A percentile compares a stretch with the other conserved stretches of the same genome.
These are phyloP conservation scores for Girardia tigrina DNA, from an alignment of 2,888 invertebrate genomes.

Conservation along the genomic window DNA sequence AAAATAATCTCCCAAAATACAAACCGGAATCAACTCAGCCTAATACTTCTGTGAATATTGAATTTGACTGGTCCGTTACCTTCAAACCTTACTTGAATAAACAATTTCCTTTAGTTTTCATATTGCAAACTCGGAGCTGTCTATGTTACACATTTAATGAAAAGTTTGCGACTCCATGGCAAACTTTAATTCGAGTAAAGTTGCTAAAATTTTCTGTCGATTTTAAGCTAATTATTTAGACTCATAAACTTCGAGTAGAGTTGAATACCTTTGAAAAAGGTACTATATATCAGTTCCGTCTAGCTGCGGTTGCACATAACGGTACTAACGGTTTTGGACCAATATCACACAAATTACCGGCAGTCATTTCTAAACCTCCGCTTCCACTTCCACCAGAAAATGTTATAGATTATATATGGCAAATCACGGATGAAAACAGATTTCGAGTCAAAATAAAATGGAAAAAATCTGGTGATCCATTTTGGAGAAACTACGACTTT, in stretches of 20 bases:
- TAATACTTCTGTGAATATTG: background rate
- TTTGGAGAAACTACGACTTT: conserved; percentile 15
- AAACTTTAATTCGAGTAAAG: conserved; percentile 1
- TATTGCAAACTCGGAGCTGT: background rate
- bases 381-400: background rate
- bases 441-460: background rate
- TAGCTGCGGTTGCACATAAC: background rate
- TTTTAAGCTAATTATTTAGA: background rate
- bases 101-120: background rate
- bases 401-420: conserved; percentile 7
- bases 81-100: background rate
- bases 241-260: background rate
- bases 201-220: no score
- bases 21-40: background rate
- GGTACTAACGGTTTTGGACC: background rate
- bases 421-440: conserved; percentile 7
- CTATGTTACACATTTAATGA: background rate
- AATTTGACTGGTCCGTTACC: background rate
- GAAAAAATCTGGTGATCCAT: background rate
- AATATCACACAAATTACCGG: background rate
- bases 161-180: background rate
- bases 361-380: background rate
- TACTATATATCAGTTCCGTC: background rate
- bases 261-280: background rate
- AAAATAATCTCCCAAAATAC: background rate